Conservation (phyloP, 2,113 vertebrate species). For the Albula goreensis region DNA sequence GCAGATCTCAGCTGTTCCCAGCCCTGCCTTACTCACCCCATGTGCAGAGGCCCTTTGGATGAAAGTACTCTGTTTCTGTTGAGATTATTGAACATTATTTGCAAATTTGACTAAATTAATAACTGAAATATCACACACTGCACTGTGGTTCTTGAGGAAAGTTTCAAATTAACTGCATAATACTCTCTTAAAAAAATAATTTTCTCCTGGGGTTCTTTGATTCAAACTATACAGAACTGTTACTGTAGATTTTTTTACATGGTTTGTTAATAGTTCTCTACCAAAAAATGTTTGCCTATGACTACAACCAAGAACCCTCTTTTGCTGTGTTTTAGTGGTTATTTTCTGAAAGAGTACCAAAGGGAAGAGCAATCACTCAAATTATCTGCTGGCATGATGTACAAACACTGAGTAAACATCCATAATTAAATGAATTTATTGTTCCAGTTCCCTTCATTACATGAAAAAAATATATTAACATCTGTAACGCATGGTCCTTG, state of each 20-base stretch:
- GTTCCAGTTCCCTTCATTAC: not conserved
- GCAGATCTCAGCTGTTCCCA: no score
- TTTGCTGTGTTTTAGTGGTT: no score
- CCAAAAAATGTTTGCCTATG: no score
- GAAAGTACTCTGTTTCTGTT: not conserved
- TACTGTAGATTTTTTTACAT: no score
- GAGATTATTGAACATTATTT: not conserved
- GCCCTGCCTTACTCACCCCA: not conserved
- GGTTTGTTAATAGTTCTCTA: no score
- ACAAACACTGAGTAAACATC: not conserved
- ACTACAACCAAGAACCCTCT: no score
- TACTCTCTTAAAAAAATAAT: not conserved
- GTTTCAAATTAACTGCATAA: not conserved
- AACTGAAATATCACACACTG: not conserved
- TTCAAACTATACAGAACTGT: no score
- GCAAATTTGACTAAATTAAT: not conserved
- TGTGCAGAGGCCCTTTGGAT: not conserved
- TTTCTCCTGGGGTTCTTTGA: no score
- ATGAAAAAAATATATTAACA: not conserved
- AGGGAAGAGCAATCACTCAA: no score
- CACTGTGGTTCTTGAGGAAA: not conserved
- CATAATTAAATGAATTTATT: not conserved
- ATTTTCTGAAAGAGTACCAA: no score
- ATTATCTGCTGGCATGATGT: no score
- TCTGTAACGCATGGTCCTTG: not conserved